These are phyloP conservation scores for Eupeodes latifasciatus DNA, from an alignment of 2,888 invertebrate species.

Conservation along the genomic window DNA sequence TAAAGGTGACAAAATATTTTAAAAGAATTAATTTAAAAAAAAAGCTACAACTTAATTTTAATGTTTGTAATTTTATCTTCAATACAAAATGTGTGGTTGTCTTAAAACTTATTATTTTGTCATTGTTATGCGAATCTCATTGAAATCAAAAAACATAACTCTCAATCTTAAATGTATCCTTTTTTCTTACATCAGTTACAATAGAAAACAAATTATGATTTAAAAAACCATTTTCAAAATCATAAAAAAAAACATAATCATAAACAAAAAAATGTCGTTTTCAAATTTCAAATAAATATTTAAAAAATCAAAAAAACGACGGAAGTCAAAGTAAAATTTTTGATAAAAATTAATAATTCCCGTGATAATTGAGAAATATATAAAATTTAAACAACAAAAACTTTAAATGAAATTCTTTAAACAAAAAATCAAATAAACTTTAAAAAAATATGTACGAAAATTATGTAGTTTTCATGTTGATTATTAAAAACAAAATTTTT, in stretches of 20 bases:
- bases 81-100: neutral
- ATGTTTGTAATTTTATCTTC: neutral
- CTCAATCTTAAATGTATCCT: neutral
- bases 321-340: constrained; percentile 19
- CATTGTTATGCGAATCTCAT: neutral
- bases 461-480: constrained; percentile 71
- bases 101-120: neutral
- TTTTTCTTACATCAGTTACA: neutral
- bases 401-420: constrained; percentile 54
- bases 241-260: constrained; percentile 29
- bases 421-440: constrained; percentile 49
- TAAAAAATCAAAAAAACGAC: constrained; percentile 49
- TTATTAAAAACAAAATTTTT: constrained; percentile 45
- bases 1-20: no score
- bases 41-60: no score
- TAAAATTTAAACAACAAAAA: constrained; percentile 47
- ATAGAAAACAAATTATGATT: neutral
- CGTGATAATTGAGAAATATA: constrained; percentile 71
- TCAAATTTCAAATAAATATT: constrained; percentile 49
- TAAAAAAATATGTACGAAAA: constrained; percentile 36
- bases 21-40: no score
- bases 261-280: constrained; percentile 54
- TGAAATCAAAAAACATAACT: neutral
- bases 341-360: constrained; percentile 56
- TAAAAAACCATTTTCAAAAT: constrained; percentile 37